A percentile compares a stretch with the other conserved stretches of the same genome.
phyloP scores from a whole-genome alignment of 2,113 vertebrate species.

The Erythrocercus mccallii region DNA sequence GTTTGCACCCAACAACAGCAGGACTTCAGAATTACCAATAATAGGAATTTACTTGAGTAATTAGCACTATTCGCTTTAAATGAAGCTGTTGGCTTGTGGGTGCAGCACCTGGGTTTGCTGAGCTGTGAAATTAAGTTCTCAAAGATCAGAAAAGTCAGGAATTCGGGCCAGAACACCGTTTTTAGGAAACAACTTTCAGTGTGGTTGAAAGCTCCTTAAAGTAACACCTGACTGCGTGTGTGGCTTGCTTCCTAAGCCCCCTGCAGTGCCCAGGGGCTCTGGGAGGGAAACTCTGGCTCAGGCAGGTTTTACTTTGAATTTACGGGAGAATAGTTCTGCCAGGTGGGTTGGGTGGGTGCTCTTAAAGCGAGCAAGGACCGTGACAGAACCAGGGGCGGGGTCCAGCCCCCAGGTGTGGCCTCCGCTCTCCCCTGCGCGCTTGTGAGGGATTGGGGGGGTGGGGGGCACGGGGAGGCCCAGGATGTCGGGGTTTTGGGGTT shows the following conservation, averaged over 20 bases:
- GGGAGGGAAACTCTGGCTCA: rapidly evolving
- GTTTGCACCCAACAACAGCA: not conserved
- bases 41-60: not conserved
- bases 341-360: rapidly evolving
- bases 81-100: not conserved
- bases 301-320: not conserved
- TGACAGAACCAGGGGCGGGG: rapidly evolving
- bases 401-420: not conserved
- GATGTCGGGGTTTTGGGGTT: rapidly evolving
- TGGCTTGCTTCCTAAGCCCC: not conserved
- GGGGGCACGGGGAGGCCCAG: not conserved
- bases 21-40: too few relatives aligned
- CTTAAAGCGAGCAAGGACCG: not conserved
- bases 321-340: rapidly evolving
- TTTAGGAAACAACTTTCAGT: not conserved
- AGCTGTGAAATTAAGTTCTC: not conserved
- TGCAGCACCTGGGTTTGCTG: not conserved
- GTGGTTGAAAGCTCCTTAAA: not conserved
- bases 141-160: not conserved
- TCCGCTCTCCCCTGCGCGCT: not conserved
- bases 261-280: not conserved
- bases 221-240: rapidly evolving
- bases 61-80: not conserved
- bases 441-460: not conserved
- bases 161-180: not conserved